A percentile compares a stretch with the other conserved stretches of the same genome.
Evolutionary conservation across 2,888 invertebrate species (phyloP).

Genomic region (Emmelina monodactyla): DNA sequence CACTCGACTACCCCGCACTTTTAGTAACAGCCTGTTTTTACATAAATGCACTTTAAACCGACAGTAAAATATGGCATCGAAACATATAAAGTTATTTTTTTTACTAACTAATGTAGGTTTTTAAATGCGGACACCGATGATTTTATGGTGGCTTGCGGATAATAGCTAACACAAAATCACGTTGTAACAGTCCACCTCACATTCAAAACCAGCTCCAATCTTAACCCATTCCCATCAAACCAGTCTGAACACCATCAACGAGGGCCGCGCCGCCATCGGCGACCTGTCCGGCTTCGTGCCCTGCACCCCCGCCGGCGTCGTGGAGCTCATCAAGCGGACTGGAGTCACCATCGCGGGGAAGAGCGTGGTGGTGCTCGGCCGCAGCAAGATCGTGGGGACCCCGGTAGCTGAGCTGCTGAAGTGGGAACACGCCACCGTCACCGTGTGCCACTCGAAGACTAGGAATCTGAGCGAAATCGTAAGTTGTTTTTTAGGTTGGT

Average conservation of each 20-base stretch:
- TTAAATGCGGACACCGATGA: no score
- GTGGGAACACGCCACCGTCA: slow-evolving; percentile 97
- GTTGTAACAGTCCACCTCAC: no score
- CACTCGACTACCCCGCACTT: no score
- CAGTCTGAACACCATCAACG: slow-evolving; percentile 90
- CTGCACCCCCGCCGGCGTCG: slow-evolving; percentile 95
- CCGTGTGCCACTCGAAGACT: slow-evolving; percentile 96
- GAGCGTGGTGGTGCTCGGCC: slow-evolving; percentile 91
- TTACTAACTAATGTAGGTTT: no score
- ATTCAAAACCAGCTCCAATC: no score
- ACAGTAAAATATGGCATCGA: no score
- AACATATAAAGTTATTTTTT: no score
- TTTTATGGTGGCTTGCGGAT: no score
- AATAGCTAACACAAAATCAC: no score
- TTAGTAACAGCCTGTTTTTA: no score
- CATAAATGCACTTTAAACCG: no score
- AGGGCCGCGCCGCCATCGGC: slow-evolving; percentile 90
- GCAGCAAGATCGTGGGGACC: slow-evolving; percentile 98
- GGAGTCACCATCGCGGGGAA: slow-evolving; percentile 82
- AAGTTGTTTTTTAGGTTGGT: no score
- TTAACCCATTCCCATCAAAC: slow-evolving; percentile 10
- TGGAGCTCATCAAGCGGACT: slow-evolving; percentile 87
- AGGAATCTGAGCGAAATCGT: slow-evolving; percentile 80
- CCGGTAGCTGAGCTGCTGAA: slow-evolving; percentile 93
- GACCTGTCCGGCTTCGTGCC: slow-evolving; percentile 91